A percentile compares a stretch with the other conserved stretches of the same genome.
Evolutionary conservation across 2,888 invertebrate species (phyloP).

Genomic region (Liopterus haemorrhoidalis): DNA sequence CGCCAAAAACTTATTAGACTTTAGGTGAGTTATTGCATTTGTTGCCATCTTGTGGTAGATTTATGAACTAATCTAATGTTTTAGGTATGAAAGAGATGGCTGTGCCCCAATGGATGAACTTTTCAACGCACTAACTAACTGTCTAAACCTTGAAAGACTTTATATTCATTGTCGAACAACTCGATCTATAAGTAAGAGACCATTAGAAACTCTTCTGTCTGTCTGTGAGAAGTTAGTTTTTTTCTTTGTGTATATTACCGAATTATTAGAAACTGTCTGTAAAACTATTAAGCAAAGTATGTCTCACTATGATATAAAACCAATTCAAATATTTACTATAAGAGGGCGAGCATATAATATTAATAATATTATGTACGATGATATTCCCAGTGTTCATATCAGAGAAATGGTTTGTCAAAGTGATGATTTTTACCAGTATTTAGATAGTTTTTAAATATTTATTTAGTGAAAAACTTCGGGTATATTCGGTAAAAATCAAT

Average conservation of each 20-base stretch:
- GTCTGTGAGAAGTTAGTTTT: slow-evolving; percentile 13
- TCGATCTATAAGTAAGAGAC: slow-evolving; percentile 7
- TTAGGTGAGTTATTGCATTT: slow-evolving; percentile 10
- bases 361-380: slow-evolving; percentile 13
- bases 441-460: too few species aligned
- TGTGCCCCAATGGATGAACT: slow-evolving; percentile 10
- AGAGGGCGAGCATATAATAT: slow-evolving; percentile 9
- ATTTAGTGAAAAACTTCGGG: too few species aligned
- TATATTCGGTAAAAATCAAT: too few species aligned
- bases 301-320: not conserved
- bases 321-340: slow-evolving; percentile 5
- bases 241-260: slow-evolving; percentile 12
- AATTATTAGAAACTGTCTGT: slow-evolving; percentile 13
- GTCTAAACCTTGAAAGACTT: slow-evolving; percentile 11
- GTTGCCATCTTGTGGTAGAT: too few species aligned
- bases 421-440: slow-evolving; percentile 6
- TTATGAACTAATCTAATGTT: not conserved
- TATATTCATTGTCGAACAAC: slow-evolving; percentile 10
- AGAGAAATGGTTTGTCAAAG: slow-evolving; percentile 14
- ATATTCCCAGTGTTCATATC: slow-evolving; percentile 11
- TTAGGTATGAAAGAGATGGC: slow-evolving; percentile 15
- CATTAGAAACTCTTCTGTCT: slow-evolving; percentile 11
- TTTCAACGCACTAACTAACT: slow-evolving; percentile 6
- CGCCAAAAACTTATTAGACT: slow-evolving; percentile 15
- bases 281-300: slow-evolving; percentile 14